Evolutionary conservation across 2,113 vertebrate species (phyloP).

Genomic region (Oncorhynchus nerka): DNA sequence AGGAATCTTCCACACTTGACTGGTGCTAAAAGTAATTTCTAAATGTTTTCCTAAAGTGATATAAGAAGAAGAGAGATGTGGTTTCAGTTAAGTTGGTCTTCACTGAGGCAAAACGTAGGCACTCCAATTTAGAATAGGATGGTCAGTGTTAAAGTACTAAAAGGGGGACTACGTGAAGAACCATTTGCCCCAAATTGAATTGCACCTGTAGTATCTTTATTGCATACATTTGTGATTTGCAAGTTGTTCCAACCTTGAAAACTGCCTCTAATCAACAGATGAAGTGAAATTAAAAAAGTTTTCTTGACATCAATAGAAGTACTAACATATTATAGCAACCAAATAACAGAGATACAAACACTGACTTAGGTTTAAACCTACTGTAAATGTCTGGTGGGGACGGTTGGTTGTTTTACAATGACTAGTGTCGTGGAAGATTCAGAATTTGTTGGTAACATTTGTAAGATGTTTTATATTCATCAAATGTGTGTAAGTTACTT

Average conservation of each 20-base stretch:
- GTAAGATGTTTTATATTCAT: too few species aligned
- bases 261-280: constrained; percentile 15
- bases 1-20: constrained; percentile 52
- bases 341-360: too few species aligned
- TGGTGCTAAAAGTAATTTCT: constrained; percentile 67
- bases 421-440: too few species aligned
- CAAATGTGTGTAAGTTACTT: too few species aligned
- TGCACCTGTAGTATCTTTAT: neutral
- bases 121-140: constrained; percentile 47
- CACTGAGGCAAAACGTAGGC: constrained; percentile 50
- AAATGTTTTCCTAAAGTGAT: constrained; percentile 42
- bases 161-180: constrained; percentile 8
- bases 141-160: constrained; percentile 53
- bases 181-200: constrained; percentile 33
- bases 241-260: constrained; percentile 14
- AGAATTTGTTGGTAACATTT: too few species aligned
- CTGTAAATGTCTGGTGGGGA: constrained; percentile 89
- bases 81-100: constrained; percentile 62
- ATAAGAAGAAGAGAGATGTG: constrained; percentile 51
- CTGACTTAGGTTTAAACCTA: constrained; percentile 54
- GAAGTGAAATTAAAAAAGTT: constrained; percentile 14
- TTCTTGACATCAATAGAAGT: neutral
- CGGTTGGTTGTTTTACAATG: constrained; percentile 42
- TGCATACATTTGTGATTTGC: neutral
- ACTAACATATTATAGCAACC: too few species aligned